phyloP scores from a whole-genome alignment of 2,797 vertebrate species.

The Odontamblyopus rebecca region DNA sequence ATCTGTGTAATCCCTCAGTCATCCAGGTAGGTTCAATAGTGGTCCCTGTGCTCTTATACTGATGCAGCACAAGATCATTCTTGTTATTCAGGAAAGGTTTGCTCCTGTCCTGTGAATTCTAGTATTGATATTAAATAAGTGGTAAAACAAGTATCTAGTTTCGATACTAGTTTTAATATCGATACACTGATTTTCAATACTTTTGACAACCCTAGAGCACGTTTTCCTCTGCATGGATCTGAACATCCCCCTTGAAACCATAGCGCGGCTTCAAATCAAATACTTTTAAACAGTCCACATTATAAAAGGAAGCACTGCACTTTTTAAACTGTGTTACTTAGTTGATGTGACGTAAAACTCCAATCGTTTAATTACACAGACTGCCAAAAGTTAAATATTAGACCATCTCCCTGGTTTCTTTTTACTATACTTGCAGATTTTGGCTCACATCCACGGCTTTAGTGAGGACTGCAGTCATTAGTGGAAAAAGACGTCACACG shows the following conservation, averaged over 20 bases:
- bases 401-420: not conserved
- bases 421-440: not conserved
- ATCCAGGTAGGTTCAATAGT: too few relatives aligned
- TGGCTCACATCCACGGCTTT: constrained; percentile 27
- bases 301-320: not conserved
- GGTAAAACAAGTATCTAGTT: too few relatives aligned
- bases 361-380: not conserved
- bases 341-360: not conserved
- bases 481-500: constrained; percentile 20
- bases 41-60: too few relatives aligned
- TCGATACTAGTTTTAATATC: too few relatives aligned
- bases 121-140: too few relatives aligned
- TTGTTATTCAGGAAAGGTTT: too few relatives aligned
- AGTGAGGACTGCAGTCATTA: constrained; percentile 35
- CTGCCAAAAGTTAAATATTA: not conserved
- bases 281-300: not conserved
- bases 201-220: too few relatives aligned
- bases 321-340: not conserved
- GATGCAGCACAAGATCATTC: too few relatives aligned
- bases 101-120: too few relatives aligned
- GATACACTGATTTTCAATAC: too few relatives aligned
- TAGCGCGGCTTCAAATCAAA: too few relatives aligned
- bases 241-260: not conserved
- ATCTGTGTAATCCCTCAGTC: too few relatives aligned
- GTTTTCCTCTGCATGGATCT: not conserved